phyloP scores from a whole-genome alignment of 2,888 invertebrate genomes.

The Leuctra nigra region DNA sequence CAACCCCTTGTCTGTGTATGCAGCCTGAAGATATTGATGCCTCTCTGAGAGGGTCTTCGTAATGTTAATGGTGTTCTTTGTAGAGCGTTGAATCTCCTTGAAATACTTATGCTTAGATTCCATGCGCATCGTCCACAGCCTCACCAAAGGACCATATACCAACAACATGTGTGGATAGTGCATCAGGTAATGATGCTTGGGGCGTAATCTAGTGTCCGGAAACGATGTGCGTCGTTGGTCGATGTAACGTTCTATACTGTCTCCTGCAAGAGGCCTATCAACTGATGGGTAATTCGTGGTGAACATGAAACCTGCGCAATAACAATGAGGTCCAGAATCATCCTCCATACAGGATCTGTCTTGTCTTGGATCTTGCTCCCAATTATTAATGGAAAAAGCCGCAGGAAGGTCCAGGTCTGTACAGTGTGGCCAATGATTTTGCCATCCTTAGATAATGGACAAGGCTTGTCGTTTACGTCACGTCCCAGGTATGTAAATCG shows the following conservation, averaged over 20 bases:
- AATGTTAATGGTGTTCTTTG: constrained; percentile 13
- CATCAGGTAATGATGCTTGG: constrained; percentile 16
- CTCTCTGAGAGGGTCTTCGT: constrained; percentile 4
- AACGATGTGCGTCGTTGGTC: not conserved
- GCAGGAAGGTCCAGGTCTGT: not conserved
- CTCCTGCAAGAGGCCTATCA: not conserved
- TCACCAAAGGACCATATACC: constrained; percentile 13
- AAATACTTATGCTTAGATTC: constrained; percentile 18
- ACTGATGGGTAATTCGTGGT: not conserved
- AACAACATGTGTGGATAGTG: constrained; percentile 11
- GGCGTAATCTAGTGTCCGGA: constrained; percentile 6
- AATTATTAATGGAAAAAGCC: not conserved
- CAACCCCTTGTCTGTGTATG: not conserved
- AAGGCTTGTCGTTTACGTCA: not conserved
- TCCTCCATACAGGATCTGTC: constrained; percentile 1
- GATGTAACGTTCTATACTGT: not conserved
- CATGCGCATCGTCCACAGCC: constrained; percentile 18
- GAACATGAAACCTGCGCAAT: not conserved
- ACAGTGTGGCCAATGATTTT: not conserved
- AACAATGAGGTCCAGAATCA: not conserved
- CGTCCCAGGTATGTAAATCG: not conserved
- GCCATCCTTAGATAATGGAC: not conserved
- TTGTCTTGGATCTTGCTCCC: not conserved
- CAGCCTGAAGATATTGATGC: constrained; percentile 11
- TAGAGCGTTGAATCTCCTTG: not conserved